Evolutionary conservation across 2,888 invertebrate species (phyloP).

Genomic region (Venustoraphidia nigricollis): DNA sequence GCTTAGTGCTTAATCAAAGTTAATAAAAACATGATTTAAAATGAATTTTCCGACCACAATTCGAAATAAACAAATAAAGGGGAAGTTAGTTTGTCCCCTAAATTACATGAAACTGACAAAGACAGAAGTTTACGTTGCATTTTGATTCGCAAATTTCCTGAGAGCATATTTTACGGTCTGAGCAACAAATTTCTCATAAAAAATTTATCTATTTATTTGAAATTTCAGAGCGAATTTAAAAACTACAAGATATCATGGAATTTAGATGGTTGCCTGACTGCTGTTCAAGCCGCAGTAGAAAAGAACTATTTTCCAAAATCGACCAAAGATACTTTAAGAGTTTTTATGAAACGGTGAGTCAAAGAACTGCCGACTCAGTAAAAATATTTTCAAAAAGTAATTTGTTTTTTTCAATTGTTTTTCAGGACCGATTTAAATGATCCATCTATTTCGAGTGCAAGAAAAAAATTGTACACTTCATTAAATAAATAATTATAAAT

Average conservation of each 20-base stretch:
- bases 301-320: slow-evolving; percentile 34
- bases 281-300: slow-evolving; percentile 34
- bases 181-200: background rate
- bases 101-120: too few species aligned
- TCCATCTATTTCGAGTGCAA: background rate
- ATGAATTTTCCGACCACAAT: too few species aligned
- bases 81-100: too few species aligned
- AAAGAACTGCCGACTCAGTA: slow-evolving; percentile 7
- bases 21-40: too few species aligned
- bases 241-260: slow-evolving; percentile 42
- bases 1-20: too few species aligned
- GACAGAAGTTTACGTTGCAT: too few species aligned
- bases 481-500: background rate
- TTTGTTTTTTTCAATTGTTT: background rate
- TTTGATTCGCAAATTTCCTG: too few species aligned
- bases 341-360: slow-evolving; percentile 33
- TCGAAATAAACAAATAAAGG: too few species aligned
- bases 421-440: background rate
- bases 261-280: slow-evolving; percentile 41
- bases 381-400: background rate
- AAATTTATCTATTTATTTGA: too few species aligned
- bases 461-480: background rate
- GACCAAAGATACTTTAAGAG: slow-evolving; percentile 32
- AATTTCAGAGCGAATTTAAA: slow-evolving; percentile 51
- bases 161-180: slow-evolving; percentile 1